phyloP scores from a whole-genome alignment of 2,113 vertebrate genomes.

The Carettochelys insculpta region DNA sequence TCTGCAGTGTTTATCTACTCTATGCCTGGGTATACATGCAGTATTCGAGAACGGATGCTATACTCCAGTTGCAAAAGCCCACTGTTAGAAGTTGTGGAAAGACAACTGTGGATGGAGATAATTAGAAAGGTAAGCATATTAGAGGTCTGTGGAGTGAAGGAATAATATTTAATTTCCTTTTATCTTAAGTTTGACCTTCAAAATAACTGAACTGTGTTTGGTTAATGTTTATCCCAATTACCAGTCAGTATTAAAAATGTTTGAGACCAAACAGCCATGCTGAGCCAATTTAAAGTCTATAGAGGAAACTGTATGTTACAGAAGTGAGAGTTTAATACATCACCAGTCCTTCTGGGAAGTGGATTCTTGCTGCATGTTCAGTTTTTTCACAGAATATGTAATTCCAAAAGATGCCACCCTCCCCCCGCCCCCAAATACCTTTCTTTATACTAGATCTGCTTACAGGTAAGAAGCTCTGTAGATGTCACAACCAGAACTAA shows the following conservation, averaged over 20 bases:
- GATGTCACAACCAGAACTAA: neutral
- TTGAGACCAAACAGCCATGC: neutral
- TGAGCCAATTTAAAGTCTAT: neutral
- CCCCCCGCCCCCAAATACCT: neutral
- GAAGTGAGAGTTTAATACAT: neutral
- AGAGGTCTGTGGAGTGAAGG: neutral
- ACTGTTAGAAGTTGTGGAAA: slow-evolving; percentile 90
- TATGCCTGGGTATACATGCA: slow-evolving; percentile 96
- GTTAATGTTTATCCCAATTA: neutral
- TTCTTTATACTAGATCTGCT: neutral
- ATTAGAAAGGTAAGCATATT: slow-evolving; percentile 87
- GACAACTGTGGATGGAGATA: slow-evolving; percentile 85
- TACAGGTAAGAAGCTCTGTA: neutral
- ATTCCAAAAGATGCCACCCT: neutral
- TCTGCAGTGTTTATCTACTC: slow-evolving; percentile 96
- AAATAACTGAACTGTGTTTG: neutral
- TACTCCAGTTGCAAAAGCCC: slow-evolving; percentile 98
- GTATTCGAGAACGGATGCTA: slow-evolving; percentile 96
- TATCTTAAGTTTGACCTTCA: neutral
- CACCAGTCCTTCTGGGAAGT: neutral
- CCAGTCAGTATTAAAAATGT: neutral
- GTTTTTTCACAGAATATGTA: neutral
- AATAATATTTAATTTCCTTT: neutral
- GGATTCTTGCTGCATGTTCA: neutral
- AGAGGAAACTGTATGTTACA: neutral